Evolutionary conservation across 2,113 vertebrate species (phyloP), one percentile per base, ranked within the genome.

Genomic region (Xenopus laevis): DNA sequence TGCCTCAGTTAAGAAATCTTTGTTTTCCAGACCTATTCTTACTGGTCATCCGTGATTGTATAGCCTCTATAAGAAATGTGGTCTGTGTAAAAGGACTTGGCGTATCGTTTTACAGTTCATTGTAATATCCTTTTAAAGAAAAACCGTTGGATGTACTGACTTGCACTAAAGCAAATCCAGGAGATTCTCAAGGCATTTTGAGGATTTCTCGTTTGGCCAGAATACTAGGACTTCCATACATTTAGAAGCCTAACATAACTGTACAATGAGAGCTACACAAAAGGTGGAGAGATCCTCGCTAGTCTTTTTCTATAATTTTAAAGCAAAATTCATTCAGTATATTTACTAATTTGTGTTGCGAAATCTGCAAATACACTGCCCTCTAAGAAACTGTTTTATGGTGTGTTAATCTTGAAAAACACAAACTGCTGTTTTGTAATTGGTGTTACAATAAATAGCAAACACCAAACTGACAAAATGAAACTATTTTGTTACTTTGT

Each of bases 361-460:
- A 33, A 53, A 60, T 4, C 10, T 21, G 21, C 21, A 60, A 23
- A 23, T 27, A 60, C 9, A 58, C 17, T 58, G 13, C 44, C 27
- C 17, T 23, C 10, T 4, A 30, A 40, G 33, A 27, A 23, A 8
- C 45, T 77, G 83, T 84, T 81, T 84, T 76, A 85, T 87, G 83
- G 84, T 86, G 82, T 85, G 47, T 16, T 50, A 50, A 50, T 50
- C 47, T 16, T 80, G 87, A 84, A 84, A 77, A 71, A 86, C 84
- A 84, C 82, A 85, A 83, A 85, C 86, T 81, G 86, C 85, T 88
- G 86, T 40, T 40, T 85, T 81, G 79, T 76, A 72, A 78, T 83
- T 82, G 76, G 86, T 87, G 85, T 87, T 87, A 85, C 20, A 50
- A 50, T 78, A 85, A 84, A 82, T 82, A 86, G 81, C 77, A 70